Evolutionary conservation across 2,888 invertebrate species (phyloP).

Genomic region (Cenopis cana): DNA sequence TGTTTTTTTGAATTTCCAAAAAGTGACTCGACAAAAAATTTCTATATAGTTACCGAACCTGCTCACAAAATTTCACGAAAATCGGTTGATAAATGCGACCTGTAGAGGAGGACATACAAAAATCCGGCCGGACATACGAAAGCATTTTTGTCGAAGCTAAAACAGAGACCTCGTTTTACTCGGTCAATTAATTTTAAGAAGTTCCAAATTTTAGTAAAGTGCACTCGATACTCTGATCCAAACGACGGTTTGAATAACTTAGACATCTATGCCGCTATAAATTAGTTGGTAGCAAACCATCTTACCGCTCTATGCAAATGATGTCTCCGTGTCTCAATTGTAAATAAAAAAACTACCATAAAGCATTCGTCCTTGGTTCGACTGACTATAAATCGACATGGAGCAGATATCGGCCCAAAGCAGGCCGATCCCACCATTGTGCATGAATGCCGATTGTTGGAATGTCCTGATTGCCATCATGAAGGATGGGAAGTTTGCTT

Average conservation of each 20-base stretch:
- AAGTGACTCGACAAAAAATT: too few species aligned
- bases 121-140: too few species aligned
- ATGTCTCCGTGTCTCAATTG: background rate
- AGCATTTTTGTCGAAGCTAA: too few species aligned
- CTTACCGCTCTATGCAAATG: constrained; percentile 11
- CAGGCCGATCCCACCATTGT: constrained; percentile 61
- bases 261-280: background rate
- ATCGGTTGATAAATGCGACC: too few species aligned
- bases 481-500: constrained; percentile 43
- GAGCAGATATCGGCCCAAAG: constrained; percentile 58
- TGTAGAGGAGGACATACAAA: too few species aligned
- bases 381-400: constrained; percentile 54
- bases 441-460: constrained; percentile 35
- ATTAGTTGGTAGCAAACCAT: background rate
- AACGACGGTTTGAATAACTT: background rate
- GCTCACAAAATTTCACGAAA: too few species aligned
- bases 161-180: too few species aligned
- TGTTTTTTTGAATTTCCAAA: too few species aligned
- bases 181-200: too few species aligned
- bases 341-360: constrained; percentile 14
- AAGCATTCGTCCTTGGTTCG: constrained; percentile 28
- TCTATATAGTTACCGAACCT: too few species aligned
- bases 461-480: constrained; percentile 43
- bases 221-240: background rate
- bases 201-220: too few species aligned